A percentile compares a stretch with the other conserved stretches of the same genome.
These are phyloP conservation scores for Pachyuromys duprasi DNA, from an alignment of 2,797 vertebrate genomes.

Conservation along the genomic window DNA sequence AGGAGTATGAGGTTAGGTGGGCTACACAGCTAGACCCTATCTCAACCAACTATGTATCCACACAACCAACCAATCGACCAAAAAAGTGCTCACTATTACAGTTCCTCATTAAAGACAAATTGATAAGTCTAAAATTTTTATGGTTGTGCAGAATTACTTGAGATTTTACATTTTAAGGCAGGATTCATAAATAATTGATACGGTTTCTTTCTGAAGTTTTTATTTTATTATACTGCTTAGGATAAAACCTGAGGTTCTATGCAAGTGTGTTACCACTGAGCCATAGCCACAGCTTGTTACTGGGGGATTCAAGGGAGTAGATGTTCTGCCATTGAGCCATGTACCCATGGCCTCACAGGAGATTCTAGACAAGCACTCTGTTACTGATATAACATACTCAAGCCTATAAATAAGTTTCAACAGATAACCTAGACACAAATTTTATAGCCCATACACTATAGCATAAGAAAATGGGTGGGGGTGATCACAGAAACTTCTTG, in stretches of 20 bases:
- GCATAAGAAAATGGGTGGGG: not conserved
- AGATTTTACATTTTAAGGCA: not conserved
- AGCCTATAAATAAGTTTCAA: not conserved
- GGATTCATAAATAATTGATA: not conserved
- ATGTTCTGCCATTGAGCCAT: not conserved
- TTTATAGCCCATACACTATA: not conserved
- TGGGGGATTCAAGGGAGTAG: too few species aligned
- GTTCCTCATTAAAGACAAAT: not conserved
- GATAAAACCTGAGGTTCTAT: not conserved
- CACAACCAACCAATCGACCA: not conserved
- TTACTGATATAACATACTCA: not conserved
- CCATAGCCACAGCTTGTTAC: too few species aligned
- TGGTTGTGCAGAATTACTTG: not conserved
- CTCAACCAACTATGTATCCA: not conserved
- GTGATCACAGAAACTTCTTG: not conserved
- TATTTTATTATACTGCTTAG: not conserved
- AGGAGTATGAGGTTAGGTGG: not conserved
- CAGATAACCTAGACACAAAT: not conserved
- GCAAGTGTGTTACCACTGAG: too few species aligned
- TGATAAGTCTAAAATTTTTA: not conserved
- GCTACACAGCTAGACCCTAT: not conserved
- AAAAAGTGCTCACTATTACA: not conserved
- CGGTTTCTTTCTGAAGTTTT: not conserved
- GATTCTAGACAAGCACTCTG: not conserved
- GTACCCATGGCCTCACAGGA: not conserved